A percentile compares a stretch with the other conserved stretches of the same genome.
Conservation (phyloP, 2,888 invertebrate species). For the Synanthedon formicaeformis region DNA sequence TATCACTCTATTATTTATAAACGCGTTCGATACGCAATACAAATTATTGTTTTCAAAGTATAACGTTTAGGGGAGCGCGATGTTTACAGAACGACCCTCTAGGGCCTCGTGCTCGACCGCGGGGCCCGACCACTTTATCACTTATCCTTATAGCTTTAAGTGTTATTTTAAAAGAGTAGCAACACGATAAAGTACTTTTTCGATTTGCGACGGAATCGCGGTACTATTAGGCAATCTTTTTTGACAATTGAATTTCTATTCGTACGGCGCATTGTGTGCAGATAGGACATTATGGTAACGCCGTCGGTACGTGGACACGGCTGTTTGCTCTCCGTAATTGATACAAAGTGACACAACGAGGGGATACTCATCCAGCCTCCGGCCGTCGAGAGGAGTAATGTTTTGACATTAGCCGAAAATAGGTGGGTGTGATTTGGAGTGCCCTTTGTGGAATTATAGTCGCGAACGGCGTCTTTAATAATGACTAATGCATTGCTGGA, state of each 20-base stretch:
- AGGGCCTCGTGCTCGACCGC: conserved; percentile 27
- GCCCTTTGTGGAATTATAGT: conserved; percentile 70
- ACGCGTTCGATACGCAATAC: conserved; percentile 71
- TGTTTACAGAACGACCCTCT: conserved; percentile 66
- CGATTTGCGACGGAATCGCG: conserved; percentile 32
- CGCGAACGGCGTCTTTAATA: conserved; percentile 67
- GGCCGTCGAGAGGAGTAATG: conserved; percentile 51
- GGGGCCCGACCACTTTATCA: conserved; percentile 31
- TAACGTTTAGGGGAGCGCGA: conserved; percentile 67
- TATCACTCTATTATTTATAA: conserved; percentile 70
- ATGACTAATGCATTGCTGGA: conserved; percentile 67
- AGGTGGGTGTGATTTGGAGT: conserved; percentile 70
- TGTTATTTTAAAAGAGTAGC: conserved; percentile 29
- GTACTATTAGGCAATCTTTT: conserved; percentile 61
- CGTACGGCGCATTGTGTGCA: conserved; percentile 39
- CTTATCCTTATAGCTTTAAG: conserved; percentile 35
- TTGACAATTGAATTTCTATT: conserved; percentile 68
- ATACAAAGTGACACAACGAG: conserved; percentile 67
- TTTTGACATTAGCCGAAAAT: conserved; percentile 66
- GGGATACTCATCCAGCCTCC: conserved; percentile 58
- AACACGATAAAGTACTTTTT: conserved; percentile 40
- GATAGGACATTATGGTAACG: conserved; percentile 49
- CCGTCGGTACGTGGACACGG: conserved; percentile 31
- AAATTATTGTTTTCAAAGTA: conserved; percentile 72
- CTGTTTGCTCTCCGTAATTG: conserved; percentile 70